Evolutionary conservation across 92 coral and sea anemone species (phyloP).

Genomic region (Paragorgia papillata): DNA sequence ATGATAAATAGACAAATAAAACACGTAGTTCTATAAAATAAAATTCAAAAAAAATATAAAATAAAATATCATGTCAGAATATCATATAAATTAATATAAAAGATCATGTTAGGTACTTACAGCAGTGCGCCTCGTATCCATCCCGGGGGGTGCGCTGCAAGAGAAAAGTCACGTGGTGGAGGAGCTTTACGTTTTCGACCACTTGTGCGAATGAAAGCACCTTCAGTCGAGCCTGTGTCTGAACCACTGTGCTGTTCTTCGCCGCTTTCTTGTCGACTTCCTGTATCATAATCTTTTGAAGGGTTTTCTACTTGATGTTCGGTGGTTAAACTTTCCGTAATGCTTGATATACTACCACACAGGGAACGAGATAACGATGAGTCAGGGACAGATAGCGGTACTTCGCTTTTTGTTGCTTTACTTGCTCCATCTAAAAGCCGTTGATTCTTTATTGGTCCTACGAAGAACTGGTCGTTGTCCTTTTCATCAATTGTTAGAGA

Average conservation of each 20-base stretch:
- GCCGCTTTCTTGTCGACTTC: not conserved
- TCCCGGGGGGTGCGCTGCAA: slow-evolving; percentile 81
- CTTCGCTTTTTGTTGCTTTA: not conserved
- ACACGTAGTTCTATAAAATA: too few species aligned
- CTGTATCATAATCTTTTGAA: not conserved
- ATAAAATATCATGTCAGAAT: too few species aligned
- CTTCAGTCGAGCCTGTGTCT: slow-evolving; percentile 20
- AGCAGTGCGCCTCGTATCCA: slow-evolving; percentile 96
- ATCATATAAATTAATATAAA: too few species aligned
- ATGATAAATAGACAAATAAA: too few species aligned
- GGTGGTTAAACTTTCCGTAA: slow-evolving; percentile 32
- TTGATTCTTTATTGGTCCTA: not conserved
- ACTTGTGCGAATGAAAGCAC: slow-evolving; percentile 76
- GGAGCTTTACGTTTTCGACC: slow-evolving; percentile 98
- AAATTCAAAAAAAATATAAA: too few species aligned
- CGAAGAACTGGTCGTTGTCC: not conserved
- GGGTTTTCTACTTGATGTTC: not conserved
- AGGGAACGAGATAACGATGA: slow-evolving; percentile 11
- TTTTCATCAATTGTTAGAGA: not conserved
- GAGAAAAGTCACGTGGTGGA: slow-evolving; percentile 75
- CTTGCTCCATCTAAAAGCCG: not conserved
- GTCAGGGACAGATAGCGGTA: not conserved
- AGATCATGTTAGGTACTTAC: too few species aligned
- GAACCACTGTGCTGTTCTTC: slow-evolving; percentile 30
- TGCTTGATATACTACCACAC: not conserved